Evolutionary conservation across 2,797 vertebrate genomes (phyloP), one percentile per base, ranked within the genome.

Genomic region (Propithecus perrieri): DNA sequence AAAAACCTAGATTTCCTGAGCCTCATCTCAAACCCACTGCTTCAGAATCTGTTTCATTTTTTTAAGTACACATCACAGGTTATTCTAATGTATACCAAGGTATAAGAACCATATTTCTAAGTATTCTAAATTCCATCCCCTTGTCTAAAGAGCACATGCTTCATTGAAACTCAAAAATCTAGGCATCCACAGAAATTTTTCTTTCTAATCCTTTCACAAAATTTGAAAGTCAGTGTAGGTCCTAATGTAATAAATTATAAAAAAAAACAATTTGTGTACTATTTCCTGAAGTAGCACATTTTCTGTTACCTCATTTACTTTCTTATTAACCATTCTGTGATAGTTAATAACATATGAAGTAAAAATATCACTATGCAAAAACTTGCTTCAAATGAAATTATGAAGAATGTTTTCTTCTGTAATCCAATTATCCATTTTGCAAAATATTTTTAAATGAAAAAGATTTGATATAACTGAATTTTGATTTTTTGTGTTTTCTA

Each of bases 401-500:
- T 30, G 41, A 89, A 92, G 50, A 50, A 46, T 48, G 12, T 78
- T 93, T 93, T 79, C 69, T 67, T 89, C 76, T 96, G 3, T 8
- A 90, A 97, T 57, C 33, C 67, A 93, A 74, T 75, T 53, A 83
- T 89, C 18, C 24, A 83, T 43, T 57, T 95, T 83, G n/a, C 38
- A 55, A 88, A 78, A 61, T 67, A 53, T 75, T 87, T 96, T 94
- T 87, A 67, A 96, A 55, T 71, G 7, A 91, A 96, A 84, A 81
- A 59, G 59, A 71, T 59, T 48, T 57, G 22, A 8, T 33, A 48
- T 81, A 84, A 84, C 35, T 81, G 63, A 63, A 35, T 78, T 46
- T 55, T 22, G 6, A 18, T n/a, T 12, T 35, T 61, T 78, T 78
- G 5, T 5, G 18, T 85, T 80, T 7, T 76, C 35, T 38, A 2